These are phyloP conservation scores for Rhodinocichla rosea DNA, from an alignment of 2,113 vertebrate genomes.

Conservation along the genomic window DNA sequence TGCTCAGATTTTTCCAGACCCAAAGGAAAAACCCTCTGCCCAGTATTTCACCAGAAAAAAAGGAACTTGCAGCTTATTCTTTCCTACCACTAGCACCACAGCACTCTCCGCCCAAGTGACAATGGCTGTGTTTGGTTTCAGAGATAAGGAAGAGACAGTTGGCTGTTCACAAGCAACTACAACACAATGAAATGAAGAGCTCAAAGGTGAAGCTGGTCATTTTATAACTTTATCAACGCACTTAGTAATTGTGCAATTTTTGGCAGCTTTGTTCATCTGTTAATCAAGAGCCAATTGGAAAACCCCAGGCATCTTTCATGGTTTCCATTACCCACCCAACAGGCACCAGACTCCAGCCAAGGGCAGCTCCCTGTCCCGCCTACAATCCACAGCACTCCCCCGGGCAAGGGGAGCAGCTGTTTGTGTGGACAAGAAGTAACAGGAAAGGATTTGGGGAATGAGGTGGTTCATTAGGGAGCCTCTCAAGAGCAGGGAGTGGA, in stretches of 20 bases:
- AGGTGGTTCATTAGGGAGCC: fast-evolving
- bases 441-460: background rate
- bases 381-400: fast-evolving
- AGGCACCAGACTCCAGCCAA: background rate
- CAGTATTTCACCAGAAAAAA: background rate
- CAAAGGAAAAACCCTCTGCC: background rate
- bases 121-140: background rate
- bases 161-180: background rate
- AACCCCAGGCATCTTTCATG: background rate
- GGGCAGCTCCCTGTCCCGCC: background rate
- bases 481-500: fast-evolving
- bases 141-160: background rate
- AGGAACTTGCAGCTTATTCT: background rate
- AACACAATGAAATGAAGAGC: background rate
- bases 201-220: background rate
- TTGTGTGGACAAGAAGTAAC: fast-evolving
- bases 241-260: background rate
- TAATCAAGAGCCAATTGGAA: background rate
- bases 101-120: background rate
- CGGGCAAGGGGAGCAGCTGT: background rate
- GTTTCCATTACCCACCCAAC: background rate
- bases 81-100: background rate
- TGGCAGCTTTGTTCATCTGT: background rate
- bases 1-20: background rate
- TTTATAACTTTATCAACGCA: background rate